phyloP scores from a whole-genome alignment of 2,888 invertebrate genomes.

The Timandra comae region DNA sequence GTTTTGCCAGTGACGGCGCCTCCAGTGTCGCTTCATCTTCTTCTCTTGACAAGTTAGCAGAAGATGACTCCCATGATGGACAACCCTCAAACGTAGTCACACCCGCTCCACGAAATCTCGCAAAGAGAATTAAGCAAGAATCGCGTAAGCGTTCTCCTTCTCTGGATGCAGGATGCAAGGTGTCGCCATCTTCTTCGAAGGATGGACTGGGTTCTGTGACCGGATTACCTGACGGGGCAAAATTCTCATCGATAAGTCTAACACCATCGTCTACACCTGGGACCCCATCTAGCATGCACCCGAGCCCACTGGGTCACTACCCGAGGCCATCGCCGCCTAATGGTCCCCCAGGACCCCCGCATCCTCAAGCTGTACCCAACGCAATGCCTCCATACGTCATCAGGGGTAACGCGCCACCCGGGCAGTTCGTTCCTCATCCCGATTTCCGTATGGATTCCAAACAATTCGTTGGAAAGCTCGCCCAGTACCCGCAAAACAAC shows the following conservation, averaged over 20 bases:
- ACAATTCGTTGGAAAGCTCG: conserved; percentile 65
- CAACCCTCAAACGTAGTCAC: conserved; percentile 79
- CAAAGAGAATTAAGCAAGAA: conserved; percentile 74
- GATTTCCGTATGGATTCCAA: conserved; percentile 73
- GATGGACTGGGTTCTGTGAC: conserved; percentile 60
- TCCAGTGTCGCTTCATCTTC: conserved; percentile 82
- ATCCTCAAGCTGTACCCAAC: conserved; percentile 77
- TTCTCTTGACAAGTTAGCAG: conserved; percentile 84
- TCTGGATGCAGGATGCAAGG: conserved; percentile 63
- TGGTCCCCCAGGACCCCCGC: conserved; percentile 77
- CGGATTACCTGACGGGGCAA: conserved; percentile 73
- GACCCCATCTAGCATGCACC: conserved; percentile 79
- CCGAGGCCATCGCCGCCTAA: conserved; percentile 84
- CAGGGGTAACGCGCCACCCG: conserved; percentile 69
- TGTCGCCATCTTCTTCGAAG: conserved; percentile 75
- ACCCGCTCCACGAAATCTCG: conserved; percentile 67
- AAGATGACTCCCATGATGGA: conserved; percentile 85
- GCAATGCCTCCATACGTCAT: conserved; percentile 77
- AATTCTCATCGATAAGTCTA: conserved; percentile 78
- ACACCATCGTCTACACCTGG: conserved; percentile 80
- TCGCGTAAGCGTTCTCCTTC: conserved; percentile 77
- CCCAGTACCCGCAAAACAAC: conserved; percentile 64
- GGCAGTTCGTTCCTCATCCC: conserved; percentile 68
- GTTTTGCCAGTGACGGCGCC: conserved; percentile 85
- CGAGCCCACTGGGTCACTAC: conserved; percentile 80